Conservation (phyloP, 1,140 invertebrate species). For the Drosophila sechellia region DNA sequence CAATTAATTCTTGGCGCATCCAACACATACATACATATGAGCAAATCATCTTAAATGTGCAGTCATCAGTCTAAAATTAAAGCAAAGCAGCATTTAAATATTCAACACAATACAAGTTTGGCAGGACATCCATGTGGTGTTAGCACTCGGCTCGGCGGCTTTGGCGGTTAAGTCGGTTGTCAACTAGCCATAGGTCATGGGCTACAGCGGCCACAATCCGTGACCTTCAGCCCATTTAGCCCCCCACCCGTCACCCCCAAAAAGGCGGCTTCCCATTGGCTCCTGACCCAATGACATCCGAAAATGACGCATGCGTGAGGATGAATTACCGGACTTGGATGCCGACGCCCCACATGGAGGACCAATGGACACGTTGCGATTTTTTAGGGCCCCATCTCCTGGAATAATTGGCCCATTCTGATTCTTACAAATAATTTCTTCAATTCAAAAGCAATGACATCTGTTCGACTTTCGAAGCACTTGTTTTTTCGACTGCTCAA, state of each 20-base stretch:
- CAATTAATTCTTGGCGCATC: background rate
- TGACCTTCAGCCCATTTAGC: conserved; percentile 14
- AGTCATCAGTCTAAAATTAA: conserved; percentile 7
- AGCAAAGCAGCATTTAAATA: background rate
- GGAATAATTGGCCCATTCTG: background rate
- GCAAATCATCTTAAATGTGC: background rate
- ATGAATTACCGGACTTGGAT: conserved; percentile 26
- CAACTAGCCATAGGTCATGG: conserved; percentile 15
- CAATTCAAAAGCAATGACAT: too few species aligned
- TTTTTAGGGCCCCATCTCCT: conserved; percentile 12
- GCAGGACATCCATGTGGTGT: background rate
- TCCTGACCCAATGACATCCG: conserved; percentile 43
- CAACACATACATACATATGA: background rate
- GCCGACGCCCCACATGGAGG: conserved; percentile 18
- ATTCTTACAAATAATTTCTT: too few species aligned
- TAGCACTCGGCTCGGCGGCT: too few species aligned
- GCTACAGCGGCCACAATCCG: background rate
- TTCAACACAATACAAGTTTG: background rate
- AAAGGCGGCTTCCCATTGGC: conserved; percentile 35
- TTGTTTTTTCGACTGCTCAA: background rate
- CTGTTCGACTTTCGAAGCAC: too few species aligned
- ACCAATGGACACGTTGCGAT: conserved; percentile 65
- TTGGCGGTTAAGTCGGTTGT: background rate
- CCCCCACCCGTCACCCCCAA: background rate
- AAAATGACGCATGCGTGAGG: conserved; percentile 44